Conservation (phyloP, 35 echinoderm and acorn worm genomes). For the Chiridota heheva region DNA sequence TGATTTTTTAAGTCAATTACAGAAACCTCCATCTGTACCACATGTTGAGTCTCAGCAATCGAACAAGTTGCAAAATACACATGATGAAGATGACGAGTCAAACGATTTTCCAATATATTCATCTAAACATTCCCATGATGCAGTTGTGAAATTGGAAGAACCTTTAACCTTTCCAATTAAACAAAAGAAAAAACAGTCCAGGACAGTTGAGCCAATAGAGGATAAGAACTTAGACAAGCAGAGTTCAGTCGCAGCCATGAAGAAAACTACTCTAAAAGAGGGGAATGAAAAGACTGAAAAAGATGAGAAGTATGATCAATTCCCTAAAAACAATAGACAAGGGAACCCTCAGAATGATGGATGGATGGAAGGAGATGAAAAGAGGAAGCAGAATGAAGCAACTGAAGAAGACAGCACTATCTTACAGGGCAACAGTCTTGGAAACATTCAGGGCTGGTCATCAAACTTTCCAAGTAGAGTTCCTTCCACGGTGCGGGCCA, state of each 20-base stretch:
- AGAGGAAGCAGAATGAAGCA: not conserved
- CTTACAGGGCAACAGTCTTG: conserved; percentile 81
- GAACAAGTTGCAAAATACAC: no score
- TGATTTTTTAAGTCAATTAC: no score
- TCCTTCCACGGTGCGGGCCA: not conserved
- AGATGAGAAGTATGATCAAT: not conserved
- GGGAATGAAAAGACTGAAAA: conserved; percentile 1
- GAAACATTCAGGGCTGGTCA: conserved; percentile 73
- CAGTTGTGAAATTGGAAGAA: no score
- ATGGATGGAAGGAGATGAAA: not conserved
- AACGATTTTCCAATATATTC: no score
- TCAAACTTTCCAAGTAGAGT: conserved; percentile 68
- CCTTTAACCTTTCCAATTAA: no score
- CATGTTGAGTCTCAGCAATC: no score
- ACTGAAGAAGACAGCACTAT: conserved; percentile 25
- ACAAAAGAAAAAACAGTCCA: no score
- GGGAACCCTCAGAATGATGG: not conserved
- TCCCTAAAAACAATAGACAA: not conserved
- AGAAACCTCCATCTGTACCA: no score
- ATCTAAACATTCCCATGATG: no score
- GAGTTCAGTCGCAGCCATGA: not conserved
- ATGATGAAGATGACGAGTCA: no score
- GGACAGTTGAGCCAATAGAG: not conserved
- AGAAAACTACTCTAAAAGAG: not conserved
- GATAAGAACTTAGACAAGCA: not conserved